Conservation (phyloP, 2,113 vertebrate genomes). For the Laticauda colubrina region DNA sequence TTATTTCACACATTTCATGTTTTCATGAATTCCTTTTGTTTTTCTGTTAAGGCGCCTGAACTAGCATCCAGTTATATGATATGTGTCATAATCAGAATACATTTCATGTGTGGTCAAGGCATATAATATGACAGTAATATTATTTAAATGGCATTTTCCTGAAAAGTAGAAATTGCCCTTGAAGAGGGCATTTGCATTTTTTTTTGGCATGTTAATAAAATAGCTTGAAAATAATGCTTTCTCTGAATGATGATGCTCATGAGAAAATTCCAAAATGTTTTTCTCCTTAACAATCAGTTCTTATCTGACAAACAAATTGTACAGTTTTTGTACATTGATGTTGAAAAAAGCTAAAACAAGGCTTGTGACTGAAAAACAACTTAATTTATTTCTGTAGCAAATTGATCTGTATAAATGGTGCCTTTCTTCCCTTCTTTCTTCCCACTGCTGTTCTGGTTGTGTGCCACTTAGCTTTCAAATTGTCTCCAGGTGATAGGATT, state of each 20-base stretch:
- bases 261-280: constrained; percentile 39
- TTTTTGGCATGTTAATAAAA: constrained; percentile 1
- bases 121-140: constrained; percentile 29
- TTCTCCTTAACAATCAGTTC: constrained; percentile 25
- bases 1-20: neutral
- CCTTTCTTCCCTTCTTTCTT: constrained; percentile 20
- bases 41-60: neutral
- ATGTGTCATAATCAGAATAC: neutral
- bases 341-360: constrained; percentile 16
- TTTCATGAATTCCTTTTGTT: neutral
- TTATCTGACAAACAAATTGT: neutral
- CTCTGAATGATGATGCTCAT: constrained; percentile 5
- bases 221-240: neutral
- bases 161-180: neutral
- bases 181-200: neutral
- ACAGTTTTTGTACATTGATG: neutral
- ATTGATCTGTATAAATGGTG: constrained; percentile 22
- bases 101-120: neutral
- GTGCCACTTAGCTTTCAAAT: neutral
- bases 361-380: neutral
- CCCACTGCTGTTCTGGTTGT: constrained; percentile 7
- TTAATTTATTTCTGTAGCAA: constrained; percentile 10
- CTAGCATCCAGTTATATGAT: neutral
- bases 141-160: constrained; percentile 27
- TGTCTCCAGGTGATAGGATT: neutral